A percentile compares a stretch with the other conserved stretches of the same genome.
phyloP scores from a whole-genome alignment of 2,113 vertebrate species.

The Brienomyrus longianalis region DNA sequence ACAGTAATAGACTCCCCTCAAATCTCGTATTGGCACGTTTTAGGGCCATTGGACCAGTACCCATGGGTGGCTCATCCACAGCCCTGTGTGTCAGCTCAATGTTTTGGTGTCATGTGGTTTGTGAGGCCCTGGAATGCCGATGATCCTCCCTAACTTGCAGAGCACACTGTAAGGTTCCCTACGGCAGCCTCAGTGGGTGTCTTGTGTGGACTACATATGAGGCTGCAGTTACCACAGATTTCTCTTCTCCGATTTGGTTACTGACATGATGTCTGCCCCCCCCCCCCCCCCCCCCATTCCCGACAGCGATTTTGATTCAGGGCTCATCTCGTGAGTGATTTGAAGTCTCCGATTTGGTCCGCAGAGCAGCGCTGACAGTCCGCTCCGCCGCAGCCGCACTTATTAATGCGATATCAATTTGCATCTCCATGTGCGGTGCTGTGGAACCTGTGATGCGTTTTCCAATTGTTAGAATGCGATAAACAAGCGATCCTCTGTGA shows the following conservation, averaged over 20 bases:
- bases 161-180: background rate
- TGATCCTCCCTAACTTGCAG: background rate
- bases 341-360: background rate
- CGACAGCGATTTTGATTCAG: background rate
- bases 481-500: conserved; percentile 1
- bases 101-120: background rate
- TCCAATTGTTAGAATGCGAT: background rate
- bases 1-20: background rate
- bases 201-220: background rate
- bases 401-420: conserved; percentile 6
- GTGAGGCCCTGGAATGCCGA: background rate
- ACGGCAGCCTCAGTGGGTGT: background rate
- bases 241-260: background rate
- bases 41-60: background rate
- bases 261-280: background rate
- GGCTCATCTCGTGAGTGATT: background rate
- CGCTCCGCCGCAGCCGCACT: background rate
- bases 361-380: background rate
- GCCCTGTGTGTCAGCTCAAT: background rate
- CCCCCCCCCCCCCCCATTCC: background rate
- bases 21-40: background rate
- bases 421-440: background rate
- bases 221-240: background rate
- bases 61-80: background rate
- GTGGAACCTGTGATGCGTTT: background rate